Percentiles rank a stretch among this genome's conserved stretches.
Conservation (phyloP, 2,113 vertebrate species). For the Tetrax tetrax region DNA sequence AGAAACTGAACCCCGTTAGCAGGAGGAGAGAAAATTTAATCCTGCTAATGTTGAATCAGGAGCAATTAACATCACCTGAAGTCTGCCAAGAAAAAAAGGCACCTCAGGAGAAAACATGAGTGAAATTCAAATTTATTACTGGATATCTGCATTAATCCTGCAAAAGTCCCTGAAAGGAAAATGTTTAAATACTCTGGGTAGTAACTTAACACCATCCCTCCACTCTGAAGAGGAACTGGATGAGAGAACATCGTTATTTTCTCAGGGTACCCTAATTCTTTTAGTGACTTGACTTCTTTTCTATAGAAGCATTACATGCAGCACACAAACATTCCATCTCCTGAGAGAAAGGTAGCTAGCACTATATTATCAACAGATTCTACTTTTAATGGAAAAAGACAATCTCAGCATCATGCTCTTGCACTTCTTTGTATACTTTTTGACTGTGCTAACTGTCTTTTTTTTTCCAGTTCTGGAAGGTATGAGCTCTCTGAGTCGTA, state of each 20-base stretch:
- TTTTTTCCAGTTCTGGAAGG: background rate
- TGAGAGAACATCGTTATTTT: background rate
- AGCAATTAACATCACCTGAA: constrained; percentile 17
- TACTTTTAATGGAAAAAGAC: background rate
- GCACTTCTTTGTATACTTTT: background rate
- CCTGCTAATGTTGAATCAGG: background rate
- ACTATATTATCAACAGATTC: background rate
- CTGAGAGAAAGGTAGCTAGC: background rate
- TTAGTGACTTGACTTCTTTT: background rate
- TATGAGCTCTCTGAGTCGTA: background rate
- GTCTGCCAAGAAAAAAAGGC: background rate
- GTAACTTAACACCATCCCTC: constrained; percentile 6
- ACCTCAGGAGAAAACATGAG: background rate
- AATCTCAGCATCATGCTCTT: background rate
- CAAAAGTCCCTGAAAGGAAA: background rate
- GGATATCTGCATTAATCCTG: background rate
- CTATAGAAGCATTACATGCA: background rate
- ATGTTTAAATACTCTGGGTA: background rate
- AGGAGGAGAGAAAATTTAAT: constrained; percentile 10
- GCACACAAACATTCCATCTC: background rate
- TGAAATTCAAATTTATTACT: constrained; percentile 21
- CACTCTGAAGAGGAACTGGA: background rate
- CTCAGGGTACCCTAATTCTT: background rate
- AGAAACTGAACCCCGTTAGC: background rate
- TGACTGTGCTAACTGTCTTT: background rate